A percentile compares a stretch with the other conserved stretches of the same genome.
These are phyloP conservation scores for Pentamera pediparva DNA, from an alignment of 53 echinoderm and acorn worm species.

Conservation along the genomic window DNA sequence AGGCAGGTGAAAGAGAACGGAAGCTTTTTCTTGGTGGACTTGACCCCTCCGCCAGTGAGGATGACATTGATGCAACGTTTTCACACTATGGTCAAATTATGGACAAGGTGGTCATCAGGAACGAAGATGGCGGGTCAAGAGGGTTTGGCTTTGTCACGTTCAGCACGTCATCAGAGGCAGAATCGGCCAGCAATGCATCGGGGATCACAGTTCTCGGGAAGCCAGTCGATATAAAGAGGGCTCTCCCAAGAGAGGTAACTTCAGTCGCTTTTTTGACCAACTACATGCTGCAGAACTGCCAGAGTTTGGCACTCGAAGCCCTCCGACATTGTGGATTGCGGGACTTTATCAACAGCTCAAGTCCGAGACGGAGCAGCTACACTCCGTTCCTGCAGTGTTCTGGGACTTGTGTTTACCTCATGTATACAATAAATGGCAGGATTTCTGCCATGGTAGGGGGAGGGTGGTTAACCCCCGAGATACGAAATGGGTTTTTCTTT, in stretches of 20 bases:
- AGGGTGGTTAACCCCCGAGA: no score
- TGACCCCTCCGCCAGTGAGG: neutral
- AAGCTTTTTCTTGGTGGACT: slow-evolving; percentile 2
- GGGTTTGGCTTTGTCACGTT: slow-evolving; percentile 78
- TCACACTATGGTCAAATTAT: neutral
- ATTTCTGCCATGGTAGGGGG: no score
- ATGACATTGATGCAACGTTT: neutral
- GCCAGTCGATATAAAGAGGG: slow-evolving; percentile 60
- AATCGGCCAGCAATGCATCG: slow-evolving; percentile 33
- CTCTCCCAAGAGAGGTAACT: slow-evolving; percentile 67
- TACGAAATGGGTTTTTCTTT: no score
- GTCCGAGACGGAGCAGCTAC: no score
- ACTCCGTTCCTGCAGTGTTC: no score
- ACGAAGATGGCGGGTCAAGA: slow-evolving; percentile 39
- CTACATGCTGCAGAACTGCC: no score
- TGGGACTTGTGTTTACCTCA: no score
- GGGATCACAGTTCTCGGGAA: neutral
- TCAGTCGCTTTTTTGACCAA: neutral
- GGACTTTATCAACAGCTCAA: no score
- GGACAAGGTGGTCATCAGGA: slow-evolving; percentile 36
- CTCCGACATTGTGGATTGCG: no score
- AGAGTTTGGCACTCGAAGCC: no score
- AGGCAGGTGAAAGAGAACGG: neutral
- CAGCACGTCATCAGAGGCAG: slow-evolving; percentile 41
- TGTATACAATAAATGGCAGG: no score